Conservation (phyloP, 1,140 invertebrate genomes). For the Laupala kohalensis region DNA sequence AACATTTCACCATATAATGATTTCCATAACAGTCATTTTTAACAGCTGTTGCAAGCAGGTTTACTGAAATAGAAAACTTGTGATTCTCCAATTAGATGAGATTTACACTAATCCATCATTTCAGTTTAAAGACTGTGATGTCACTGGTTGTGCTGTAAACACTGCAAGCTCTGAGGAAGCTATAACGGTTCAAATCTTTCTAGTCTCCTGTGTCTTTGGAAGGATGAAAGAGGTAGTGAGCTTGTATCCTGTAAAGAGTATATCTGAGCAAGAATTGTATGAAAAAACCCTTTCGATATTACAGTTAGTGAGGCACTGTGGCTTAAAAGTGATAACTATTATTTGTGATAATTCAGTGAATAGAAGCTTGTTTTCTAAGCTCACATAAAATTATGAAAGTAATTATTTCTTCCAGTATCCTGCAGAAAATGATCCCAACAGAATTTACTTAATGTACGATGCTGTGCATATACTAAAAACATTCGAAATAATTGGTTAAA, state of each 20-base stretch:
- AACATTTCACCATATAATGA: background rate
- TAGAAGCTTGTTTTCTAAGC: background rate
- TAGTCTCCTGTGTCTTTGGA: background rate
- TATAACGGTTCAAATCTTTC: background rate
- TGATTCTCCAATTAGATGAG: background rate
- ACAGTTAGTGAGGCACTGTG: background rate
- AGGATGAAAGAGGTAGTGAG: background rate
- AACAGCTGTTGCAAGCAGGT: background rate
- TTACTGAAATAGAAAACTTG: background rate
- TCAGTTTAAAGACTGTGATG: background rate
- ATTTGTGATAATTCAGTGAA: background rate
- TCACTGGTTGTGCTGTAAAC: background rate
- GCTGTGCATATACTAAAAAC: background rate
- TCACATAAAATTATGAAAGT: background rate
- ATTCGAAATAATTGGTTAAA: background rate
- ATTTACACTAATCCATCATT: conserved; percentile 1
- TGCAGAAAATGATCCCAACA: background rate
- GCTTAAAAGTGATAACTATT: background rate
- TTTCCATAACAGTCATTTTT: background rate
- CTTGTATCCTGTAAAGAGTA: background rate
- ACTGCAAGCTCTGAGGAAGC: background rate
- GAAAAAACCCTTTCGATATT: background rate
- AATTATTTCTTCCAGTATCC: background rate
- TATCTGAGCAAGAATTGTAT: background rate
- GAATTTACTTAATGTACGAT: background rate